Percentiles rank a stretch among this genome's conserved stretches.
Conservation (phyloP, 2,797 vertebrate genomes). For the Telmatherina bonti region DNA sequence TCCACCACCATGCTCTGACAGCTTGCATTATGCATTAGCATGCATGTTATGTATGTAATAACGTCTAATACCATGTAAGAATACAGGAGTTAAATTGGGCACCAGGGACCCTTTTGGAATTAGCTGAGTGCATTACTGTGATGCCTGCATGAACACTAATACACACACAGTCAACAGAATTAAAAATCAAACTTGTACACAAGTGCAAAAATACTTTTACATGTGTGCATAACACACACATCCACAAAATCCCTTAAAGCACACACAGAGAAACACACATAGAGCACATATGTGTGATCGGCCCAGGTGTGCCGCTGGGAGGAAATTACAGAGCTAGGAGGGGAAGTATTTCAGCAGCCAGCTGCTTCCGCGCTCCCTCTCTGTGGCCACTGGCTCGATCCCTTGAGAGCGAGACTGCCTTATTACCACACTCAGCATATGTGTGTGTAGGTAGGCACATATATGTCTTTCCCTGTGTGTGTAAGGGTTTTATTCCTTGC, state of each 20-base stretch:
- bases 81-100: slow-evolving; percentile 28
- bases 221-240: slow-evolving; percentile 12
- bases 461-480: slow-evolving; percentile 27
- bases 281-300: slow-evolving; percentile 40
- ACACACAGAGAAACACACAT: slow-evolving; percentile 7
- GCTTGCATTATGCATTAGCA: slow-evolving; percentile 10
- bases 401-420: slow-evolving; percentile 57
- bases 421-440: slow-evolving; percentile 58
- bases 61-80: slow-evolving; percentile 30
- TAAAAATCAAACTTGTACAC: slow-evolving; percentile 17
- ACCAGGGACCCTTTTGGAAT: slow-evolving; percentile 26
- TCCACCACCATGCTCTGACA: not conserved
- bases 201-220: slow-evolving; percentile 8
- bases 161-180: slow-evolving; percentile 14
- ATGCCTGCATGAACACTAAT: slow-evolving; percentile 26
- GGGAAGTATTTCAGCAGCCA: slow-evolving; percentile 77
- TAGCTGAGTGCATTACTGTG: slow-evolving; percentile 17
- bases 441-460: slow-evolving; percentile 31
- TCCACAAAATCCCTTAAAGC: slow-evolving; percentile 21
- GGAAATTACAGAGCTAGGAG: slow-evolving; percentile 79
- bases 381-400: slow-evolving; percentile 65
- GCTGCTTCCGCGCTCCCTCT: slow-evolving; percentile 76
- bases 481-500: slow-evolving; percentile 46
- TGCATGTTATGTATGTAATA: slow-evolving; percentile 49
- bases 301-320: slow-evolving; percentile 73